Base-by-base conservation (phyloP, 2,797 vertebrate species). In the Thaleichthys pacificus region DNA sequence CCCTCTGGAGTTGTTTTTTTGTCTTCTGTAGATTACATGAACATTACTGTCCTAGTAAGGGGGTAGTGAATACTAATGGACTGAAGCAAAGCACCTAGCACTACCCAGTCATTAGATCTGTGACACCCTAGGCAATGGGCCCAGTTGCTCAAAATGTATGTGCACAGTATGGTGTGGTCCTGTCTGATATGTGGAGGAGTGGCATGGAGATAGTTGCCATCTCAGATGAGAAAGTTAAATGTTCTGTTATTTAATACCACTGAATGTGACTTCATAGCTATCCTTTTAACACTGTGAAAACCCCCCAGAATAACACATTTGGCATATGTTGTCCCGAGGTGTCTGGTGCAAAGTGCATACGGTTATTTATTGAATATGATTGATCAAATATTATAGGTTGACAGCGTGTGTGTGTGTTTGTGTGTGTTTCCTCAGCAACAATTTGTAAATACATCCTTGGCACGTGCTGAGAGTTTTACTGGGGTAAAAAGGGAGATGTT, bases 121-220 rank as follows among this genome's bases (percentile, higher is more conserved):
- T 70, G 77, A 83, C 82, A 86, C 86, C 87, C 72, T 77, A 35
- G 84, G 85, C 83, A 90, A 86, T 88, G 84, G 84, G 74, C 82
- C 85, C 89, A 81, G 86, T 89, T 86, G 84, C 86, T 85, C 84
- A 84, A 89, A 87, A 86, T 82, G 80, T 74, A 66, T 73, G 56
- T 89, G 86, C 88, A 82, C 84, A 88, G 86, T 88, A 82, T 83
- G 87, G 85, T 88, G 78, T 81, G 89, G 76, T 89, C 85, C 80
- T 86, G 84, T 86, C 82, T 85, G 84, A 82, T 84, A 80, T 85
- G 86, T 83, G 77, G 80, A 87, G 79, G 84, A 89, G 75, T 56
- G 79, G 75, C 63, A 32, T 60, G 21, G 35, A 73, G 58, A 57
- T 57, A 56, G 57, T 28, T 32, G 26, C 19, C 26, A 49, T 61